Conservation (phyloP, 2,113 vertebrate species). For the Cheirogaleus medius region DNA sequence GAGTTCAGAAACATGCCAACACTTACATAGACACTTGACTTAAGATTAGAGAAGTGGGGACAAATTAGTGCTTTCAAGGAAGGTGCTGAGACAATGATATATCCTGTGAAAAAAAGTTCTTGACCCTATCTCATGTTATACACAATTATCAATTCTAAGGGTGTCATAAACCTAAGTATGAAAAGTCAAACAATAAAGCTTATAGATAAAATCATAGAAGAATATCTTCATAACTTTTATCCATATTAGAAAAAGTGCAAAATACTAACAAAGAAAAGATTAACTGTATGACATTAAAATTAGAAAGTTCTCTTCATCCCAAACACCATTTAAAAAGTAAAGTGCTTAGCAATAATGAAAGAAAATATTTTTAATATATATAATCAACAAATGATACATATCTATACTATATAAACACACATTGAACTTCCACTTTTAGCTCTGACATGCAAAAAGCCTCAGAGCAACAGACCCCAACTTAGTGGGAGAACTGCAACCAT, state of each 20-base stretch:
- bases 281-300: not conserved
- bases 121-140: not conserved
- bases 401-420: not conserved
- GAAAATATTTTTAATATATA: not conserved
- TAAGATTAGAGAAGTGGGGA: not conserved
- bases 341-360: not conserved
- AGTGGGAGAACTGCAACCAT: not conserved
- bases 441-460: not conserved
- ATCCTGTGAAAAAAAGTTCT: not conserved
- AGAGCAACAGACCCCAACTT: not conserved
- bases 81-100: not conserved
- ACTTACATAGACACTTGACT: not conserved
- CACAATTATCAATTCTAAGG: not conserved
- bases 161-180: not conserved
- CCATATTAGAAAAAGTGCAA: not conserved
- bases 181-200: not conserved
- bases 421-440: not conserved
- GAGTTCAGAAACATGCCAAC: not conserved
- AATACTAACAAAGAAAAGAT: not conserved
- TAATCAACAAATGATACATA: not conserved
- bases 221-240: not conserved
- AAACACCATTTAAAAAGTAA: not conserved
- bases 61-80: not conserved
- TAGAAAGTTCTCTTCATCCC: not conserved
- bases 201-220: not conserved